phyloP scores from a whole-genome alignment of 2,888 invertebrate species.

The Platycheirus albimanus region DNA sequence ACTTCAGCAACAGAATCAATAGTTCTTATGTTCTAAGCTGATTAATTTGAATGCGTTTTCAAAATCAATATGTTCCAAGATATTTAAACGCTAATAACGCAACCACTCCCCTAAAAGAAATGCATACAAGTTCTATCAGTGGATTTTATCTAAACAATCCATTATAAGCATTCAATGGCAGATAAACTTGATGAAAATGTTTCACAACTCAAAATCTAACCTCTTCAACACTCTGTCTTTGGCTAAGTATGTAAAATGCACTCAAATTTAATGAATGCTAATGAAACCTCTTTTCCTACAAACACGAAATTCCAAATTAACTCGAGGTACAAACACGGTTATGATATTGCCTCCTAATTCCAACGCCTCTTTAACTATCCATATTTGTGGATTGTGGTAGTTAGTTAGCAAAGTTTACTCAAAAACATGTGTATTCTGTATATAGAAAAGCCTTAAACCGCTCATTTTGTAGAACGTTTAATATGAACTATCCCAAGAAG shows the following conservation, averaged over 20 bases:
- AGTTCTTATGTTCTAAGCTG: too few relatives aligned
- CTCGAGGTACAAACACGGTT: neutral
- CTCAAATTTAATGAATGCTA: neutral
- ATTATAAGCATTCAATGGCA: too few relatives aligned
- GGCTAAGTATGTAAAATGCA: neutral
- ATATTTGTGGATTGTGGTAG: neutral
- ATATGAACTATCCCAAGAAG: neutral
- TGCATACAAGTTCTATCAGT: too few relatives aligned
- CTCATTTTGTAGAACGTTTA: neutral
- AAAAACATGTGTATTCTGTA: neutral
- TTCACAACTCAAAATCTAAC: too few relatives aligned
- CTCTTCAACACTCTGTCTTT: neutral
- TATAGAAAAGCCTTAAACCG: neutral
- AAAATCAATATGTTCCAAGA: too few relatives aligned
- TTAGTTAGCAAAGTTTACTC: neutral
- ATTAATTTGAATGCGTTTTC: too few relatives aligned
- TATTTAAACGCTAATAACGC: too few relatives aligned
- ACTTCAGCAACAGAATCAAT: too few relatives aligned
- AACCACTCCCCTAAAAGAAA: too few relatives aligned
- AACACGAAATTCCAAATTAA: neutral
- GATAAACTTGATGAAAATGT: too few relatives aligned
- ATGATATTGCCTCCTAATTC: neutral
- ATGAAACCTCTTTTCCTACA: neutral
- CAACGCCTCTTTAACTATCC: neutral
- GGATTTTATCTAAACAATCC: too few relatives aligned